These are phyloP conservation scores for Caloenas nicobarica DNA, from an alignment of 2,113 vertebrate species.

Conservation along the genomic window DNA sequence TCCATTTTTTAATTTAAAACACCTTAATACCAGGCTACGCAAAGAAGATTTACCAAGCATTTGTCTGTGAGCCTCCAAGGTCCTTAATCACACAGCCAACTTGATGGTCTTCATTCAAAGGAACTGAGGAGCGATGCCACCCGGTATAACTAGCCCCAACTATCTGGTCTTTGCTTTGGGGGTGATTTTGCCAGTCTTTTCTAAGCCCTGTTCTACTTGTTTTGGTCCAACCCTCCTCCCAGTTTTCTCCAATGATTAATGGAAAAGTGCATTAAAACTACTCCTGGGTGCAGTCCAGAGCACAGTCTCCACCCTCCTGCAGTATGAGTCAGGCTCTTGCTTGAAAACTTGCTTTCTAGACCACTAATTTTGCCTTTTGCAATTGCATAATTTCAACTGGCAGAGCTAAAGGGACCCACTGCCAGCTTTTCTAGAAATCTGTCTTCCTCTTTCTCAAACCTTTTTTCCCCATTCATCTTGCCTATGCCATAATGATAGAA, in stretches of 20 bases:
- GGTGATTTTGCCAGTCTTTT: not conserved
- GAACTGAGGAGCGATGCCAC: not conserved
- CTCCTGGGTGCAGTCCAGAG: not conserved
- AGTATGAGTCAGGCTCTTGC: not conserved
- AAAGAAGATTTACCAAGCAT: not conserved
- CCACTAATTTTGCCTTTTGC: not conserved
- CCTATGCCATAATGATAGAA: not conserved
- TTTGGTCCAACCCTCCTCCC: not conserved
- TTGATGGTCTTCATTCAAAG: not conserved
- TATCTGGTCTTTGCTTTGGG: not conserved
- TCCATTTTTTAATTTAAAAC: not conserved
- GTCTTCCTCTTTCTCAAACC: not conserved
- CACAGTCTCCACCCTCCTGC: not conserved
- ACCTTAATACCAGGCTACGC: not conserved
- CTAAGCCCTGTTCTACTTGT: not conserved
- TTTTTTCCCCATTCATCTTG: not conserved
- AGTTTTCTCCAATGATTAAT: not conserved
- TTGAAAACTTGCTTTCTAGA: not conserved
- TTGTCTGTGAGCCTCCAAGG: not conserved
- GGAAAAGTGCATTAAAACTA: not conserved
- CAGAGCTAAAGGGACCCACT: not conserved
- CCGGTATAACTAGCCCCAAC: not conserved
- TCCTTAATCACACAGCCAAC: not conserved
- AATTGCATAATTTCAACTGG: not conserved
- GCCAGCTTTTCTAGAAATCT: not conserved